These are phyloP conservation scores for Diachrysia chrysitis DNA, from an alignment of 2,888 invertebrate genomes.

Conservation along the genomic window DNA sequence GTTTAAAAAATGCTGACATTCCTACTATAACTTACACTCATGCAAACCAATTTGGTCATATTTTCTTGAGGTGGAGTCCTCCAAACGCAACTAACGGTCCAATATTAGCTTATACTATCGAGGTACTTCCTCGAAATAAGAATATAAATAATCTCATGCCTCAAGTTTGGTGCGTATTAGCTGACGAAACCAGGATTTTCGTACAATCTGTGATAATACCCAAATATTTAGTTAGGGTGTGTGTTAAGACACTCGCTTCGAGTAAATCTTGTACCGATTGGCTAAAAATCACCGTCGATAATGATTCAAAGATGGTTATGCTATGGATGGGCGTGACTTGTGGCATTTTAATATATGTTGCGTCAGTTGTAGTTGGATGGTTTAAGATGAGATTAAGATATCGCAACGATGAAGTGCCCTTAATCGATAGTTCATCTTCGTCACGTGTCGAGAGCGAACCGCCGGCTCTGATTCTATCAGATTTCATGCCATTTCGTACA, in stretches of 20 bases:
- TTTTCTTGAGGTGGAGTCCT: constrained; percentile 76
- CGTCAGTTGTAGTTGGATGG: constrained; percentile 67
- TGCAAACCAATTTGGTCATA: constrained; percentile 63
- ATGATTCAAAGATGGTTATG: constrained; percentile 55
- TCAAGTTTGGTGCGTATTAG: constrained; percentile 72
- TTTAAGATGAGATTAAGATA: constrained; percentile 52
- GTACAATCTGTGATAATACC: constrained; percentile 64
- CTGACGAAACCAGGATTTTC: constrained; percentile 58
- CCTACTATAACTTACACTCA: constrained; percentile 62
- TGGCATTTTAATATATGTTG: constrained; percentile 68
- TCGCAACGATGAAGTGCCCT: constrained; percentile 68
- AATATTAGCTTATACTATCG: constrained; percentile 78
- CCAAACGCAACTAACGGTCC: constrained; percentile 78
- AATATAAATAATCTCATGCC: constrained; percentile 62
- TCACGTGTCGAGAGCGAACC: constrained; percentile 72
- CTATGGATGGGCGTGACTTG: constrained; percentile 71
- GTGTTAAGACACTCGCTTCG: constrained; percentile 61
- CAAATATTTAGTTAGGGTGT: constrained; percentile 63
- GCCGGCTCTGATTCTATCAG: constrained; percentile 70
- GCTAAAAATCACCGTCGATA: constrained; percentile 38
- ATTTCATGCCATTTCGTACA: constrained; percentile 69
- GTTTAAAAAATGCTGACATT: constrained; percentile 71
- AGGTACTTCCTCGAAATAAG: constrained; percentile 71
- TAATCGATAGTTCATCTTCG: constrained; percentile 69
- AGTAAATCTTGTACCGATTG: constrained; percentile 60